Conservation (phyloP, 2,797 vertebrate genomes). For the Manis crassicaudata region DNA sequence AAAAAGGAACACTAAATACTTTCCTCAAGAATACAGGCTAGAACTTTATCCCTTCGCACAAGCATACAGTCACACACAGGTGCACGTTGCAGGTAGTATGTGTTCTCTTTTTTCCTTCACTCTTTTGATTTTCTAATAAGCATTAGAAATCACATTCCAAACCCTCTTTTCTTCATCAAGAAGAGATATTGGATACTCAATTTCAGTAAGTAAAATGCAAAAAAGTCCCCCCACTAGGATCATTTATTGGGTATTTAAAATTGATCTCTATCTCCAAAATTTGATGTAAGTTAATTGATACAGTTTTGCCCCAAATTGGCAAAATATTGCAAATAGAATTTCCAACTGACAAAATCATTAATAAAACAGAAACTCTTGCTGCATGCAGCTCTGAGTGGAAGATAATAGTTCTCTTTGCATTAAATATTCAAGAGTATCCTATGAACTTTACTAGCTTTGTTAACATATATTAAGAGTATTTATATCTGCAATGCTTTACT, state of each 20-base stretch:
- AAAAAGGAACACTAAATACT: neutral
- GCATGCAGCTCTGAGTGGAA: neutral
- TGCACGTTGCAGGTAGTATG: neutral
- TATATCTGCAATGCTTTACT: neutral
- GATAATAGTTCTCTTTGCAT: neutral
- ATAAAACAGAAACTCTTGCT: neutral
- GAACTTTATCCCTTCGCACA: neutral
- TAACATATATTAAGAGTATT: constrained; percentile 1
- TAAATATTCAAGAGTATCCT: neutral
- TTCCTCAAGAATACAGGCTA: neutral
- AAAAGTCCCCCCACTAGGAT: neutral
- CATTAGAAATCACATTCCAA: constrained; percentile 4
- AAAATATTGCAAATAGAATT: constrained; percentile 31
- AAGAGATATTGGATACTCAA: neutral
- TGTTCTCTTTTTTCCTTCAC: neutral
- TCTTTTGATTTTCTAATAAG: constrained; percentile 16
- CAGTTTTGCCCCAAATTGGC: neutral
- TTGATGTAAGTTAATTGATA: neutral
- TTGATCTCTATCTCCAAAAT: neutral
- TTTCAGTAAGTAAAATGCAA: constrained; percentile 21
- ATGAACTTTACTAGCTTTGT: neutral
- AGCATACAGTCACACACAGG: neutral
- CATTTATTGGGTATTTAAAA: neutral
- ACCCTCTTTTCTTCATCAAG: neutral
- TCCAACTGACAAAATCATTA: neutral